phyloP scores from a whole-genome alignment of 2,888 invertebrate species.

The Odontocerum albicorne region DNA sequence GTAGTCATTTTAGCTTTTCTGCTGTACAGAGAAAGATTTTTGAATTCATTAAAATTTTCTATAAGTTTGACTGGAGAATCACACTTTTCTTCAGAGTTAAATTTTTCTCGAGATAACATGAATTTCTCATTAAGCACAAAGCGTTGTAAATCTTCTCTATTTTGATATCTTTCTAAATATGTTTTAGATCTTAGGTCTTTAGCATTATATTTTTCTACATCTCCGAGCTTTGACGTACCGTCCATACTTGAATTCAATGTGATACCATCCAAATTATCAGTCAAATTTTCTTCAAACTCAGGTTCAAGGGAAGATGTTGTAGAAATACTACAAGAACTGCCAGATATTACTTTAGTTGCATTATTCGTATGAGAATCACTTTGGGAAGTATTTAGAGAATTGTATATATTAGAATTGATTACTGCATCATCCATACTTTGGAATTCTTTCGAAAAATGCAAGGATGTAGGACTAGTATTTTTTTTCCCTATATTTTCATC shows the following conservation, averaged over 20 bases:
- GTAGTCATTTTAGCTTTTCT: slow-evolving; percentile 44
- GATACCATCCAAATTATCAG: too few species aligned
- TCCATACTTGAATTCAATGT: too few species aligned
- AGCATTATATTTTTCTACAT: too few species aligned
- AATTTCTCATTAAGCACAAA: slow-evolving; percentile 47
- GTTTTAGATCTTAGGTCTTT: too few species aligned
- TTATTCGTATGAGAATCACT: slow-evolving; percentile 11
- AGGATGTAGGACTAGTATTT: slow-evolving; percentile 45
- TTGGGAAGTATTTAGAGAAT: slow-evolving; percentile 1
- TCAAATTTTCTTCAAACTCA: too few species aligned
- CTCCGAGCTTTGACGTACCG: too few species aligned
- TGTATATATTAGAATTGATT: slow-evolving; percentile 38
- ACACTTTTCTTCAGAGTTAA: slow-evolving; percentile 9
- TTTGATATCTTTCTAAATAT: too few species aligned
- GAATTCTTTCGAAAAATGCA: slow-evolving; percentile 63
- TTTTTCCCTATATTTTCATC: slow-evolving; percentile 67
- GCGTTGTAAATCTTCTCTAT: slow-evolving; percentile 13
- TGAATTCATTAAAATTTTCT: slow-evolving; percentile 82
- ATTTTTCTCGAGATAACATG: slow-evolving; percentile 61
- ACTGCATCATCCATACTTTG: slow-evolving; percentile 70
- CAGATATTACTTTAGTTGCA: slow-evolving; percentile 1
- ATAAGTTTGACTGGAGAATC: slow-evolving; percentile 49
- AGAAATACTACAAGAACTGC: slow-evolving; percentile 9
- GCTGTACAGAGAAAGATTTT: slow-evolving; percentile 72
- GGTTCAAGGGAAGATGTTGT: slow-evolving; percentile 7